Base-by-base conservation (phyloP, 2,113 vertebrate genomes). In the Orientallactaga bullata region DNA sequence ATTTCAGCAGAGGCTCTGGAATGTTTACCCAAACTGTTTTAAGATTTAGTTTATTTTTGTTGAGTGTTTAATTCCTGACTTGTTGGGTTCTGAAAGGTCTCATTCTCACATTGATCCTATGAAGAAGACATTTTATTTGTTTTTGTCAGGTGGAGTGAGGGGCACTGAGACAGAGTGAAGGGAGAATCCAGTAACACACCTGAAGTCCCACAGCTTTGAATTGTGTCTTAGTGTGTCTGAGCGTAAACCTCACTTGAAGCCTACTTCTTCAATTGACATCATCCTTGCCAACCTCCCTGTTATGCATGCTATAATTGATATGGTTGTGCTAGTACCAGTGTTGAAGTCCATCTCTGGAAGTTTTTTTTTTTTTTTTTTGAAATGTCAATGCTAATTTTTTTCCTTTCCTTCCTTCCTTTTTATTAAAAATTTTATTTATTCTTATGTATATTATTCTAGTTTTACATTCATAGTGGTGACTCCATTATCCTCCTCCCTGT, bases 311-410 rank as follows among this genome's bases (percentile, higher is more conserved):
- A n/a, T n/a, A 51, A 63, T 8, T 28, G 35, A 21, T 12, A 4
- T 7, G 15, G 17, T 8, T 51, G 26, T 5, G 15, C 20, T 0
- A 0, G 11, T n/a, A 16, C 16, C 11, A 18, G n/a, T 1, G 6
- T 21, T 37, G 24, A 10, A n/a, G 30, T 86, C 82, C 26, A 21
- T 77, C 11, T 82, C 88, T 66, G 90, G 85, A 96, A 95, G 28
- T n/a, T n/a, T n/a, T n/a, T n/a, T n/a, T n/a, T n/a, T n/a, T n/a
- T n/a, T n/a, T n/a, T n/a, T n/a, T n/a, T n/a, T n/a, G n/a, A n/a
- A n/a, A n/a, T n/a, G n/a, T n/a, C n/a, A n/a, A n/a, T n/a, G n/a
- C n/a, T n/a, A n/a, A n/a, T n/a, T n/a, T n/a, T n/a, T n/a, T n/a
- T n/a, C n/a, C n/a, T n/a, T n/a, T n/a, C n/a, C n/a, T n/a, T n/a